phyloP scores from a whole-genome alignment of 2,113 vertebrate genomes.

The Rafetus swinhoei region DNA sequence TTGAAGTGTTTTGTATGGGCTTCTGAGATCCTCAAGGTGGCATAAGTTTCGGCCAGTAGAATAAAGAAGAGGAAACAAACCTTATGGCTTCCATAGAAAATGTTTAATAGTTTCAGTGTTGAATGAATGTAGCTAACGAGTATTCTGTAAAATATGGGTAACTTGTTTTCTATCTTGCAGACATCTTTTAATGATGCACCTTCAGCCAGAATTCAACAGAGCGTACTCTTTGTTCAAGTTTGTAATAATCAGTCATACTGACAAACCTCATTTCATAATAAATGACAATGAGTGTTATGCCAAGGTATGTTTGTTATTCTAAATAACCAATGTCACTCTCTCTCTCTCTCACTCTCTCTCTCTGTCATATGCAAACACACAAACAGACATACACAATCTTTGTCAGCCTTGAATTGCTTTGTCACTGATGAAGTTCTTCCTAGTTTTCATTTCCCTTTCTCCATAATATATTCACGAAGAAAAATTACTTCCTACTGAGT shows the following conservation, averaged over 20 bases:
- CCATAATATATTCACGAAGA: conserved; percentile 83
- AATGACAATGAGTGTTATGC: neutral
- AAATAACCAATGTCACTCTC: neutral
- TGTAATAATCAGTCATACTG: neutral
- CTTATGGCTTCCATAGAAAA: neutral
- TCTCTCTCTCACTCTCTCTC: neutral
- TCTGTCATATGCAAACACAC: neutral
- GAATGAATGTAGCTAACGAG: neutral
- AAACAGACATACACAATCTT: neutral
- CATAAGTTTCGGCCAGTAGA: neutral
- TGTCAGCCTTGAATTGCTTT: neutral
- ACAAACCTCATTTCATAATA: neutral
- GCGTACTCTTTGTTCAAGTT: neutral
- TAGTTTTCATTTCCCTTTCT: conserved; percentile 73
- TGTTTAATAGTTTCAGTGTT: neutral
- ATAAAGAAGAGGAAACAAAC: neutral
- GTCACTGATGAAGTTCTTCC: conserved; percentile 22
- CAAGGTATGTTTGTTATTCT: neutral
- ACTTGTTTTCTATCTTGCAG: neutral
- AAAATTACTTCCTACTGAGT: conserved; percentile 77
- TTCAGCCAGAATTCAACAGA: neutral
- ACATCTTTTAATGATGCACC: neutral
- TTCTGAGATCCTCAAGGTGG: neutral
- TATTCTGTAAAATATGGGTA: neutral
- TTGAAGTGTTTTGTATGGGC: neutral